Percentiles rank a stretch among this genome's conserved stretches.
Evolutionary conservation across 2,797 vertebrate genomes (phyloP).

Genomic region (Harpagifer antarcticus): DNA sequence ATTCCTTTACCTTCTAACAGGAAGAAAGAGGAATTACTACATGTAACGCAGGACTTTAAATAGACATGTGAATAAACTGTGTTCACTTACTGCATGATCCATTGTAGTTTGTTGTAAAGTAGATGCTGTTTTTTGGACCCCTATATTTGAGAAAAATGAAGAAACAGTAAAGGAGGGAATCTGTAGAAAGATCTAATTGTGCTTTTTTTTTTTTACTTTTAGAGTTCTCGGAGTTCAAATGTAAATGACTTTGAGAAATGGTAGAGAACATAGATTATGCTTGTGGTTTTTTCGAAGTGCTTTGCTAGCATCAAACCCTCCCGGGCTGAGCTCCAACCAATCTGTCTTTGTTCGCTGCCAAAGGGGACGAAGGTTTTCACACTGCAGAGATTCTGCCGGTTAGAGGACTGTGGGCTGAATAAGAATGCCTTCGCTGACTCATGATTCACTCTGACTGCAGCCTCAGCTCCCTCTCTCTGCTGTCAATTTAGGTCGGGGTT

Average conservation of each 20-base stretch:
- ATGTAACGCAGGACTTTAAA: background rate
- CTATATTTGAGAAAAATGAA: slow-evolving; percentile 72
- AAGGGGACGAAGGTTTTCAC: slow-evolving; percentile 58
- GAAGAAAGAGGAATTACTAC: background rate
- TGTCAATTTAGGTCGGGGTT: slow-evolving; percentile 47
- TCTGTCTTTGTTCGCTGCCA: slow-evolving; percentile 46
- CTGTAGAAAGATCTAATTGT: background rate
- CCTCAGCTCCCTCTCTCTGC: slow-evolving; percentile 43
- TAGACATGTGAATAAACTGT: background rate
- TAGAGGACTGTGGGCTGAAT: slow-evolving; percentile 59
- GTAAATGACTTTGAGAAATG: slow-evolving; percentile 56
- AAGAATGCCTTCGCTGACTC: slow-evolving; percentile 65
- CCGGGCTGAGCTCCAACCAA: slow-evolving; percentile 24
- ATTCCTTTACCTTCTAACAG: slow-evolving; percentile 87
- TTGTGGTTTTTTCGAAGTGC: slow-evolving; percentile 9
- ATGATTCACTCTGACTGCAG: slow-evolving; percentile 65
- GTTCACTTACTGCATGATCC: slow-evolving; percentile 93
- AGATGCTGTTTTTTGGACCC: slow-evolving; percentile 89
- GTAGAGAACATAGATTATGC: slow-evolving; percentile 52
- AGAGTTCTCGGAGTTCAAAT: slow-evolving; percentile 43
- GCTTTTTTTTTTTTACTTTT: slow-evolving; percentile 25
- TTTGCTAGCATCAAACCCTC: too few relatives aligned
- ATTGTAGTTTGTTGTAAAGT: slow-evolving; percentile 90
- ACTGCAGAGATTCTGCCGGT: slow-evolving; percentile 53
- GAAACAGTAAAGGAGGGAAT: slow-evolving; percentile 18